Conservation (phyloP, 2,113 vertebrate genomes). For the Pituophis catenifer region DNA sequence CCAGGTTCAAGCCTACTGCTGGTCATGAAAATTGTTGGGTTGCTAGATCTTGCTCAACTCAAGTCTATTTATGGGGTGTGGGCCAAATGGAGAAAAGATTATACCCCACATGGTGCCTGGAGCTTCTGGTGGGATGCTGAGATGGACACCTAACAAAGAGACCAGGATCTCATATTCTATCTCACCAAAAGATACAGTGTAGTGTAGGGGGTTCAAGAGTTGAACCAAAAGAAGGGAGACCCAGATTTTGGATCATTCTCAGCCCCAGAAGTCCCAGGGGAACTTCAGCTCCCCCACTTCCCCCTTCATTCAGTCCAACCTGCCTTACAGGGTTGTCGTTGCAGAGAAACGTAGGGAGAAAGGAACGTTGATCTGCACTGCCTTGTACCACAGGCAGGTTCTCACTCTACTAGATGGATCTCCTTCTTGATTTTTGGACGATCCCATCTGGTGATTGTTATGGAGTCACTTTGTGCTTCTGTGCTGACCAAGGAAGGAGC, state of each 20-base stretch:
- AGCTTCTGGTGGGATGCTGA: not conserved
- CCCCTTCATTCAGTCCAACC: not conserved
- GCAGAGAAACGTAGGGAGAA: not conserved
- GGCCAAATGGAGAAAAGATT: not conserved
- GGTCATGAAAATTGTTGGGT: not conserved
- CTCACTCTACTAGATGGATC: not conserved
- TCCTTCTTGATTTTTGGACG: not conserved
- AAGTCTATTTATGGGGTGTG: not conserved
- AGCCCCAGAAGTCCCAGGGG: not conserved
- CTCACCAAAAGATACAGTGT: not conserved
- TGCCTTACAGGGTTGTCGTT: not conserved
- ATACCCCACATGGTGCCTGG: not conserved
- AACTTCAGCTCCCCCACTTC: not conserved
- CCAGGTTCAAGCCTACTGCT: not conserved
- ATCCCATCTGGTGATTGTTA: not conserved
- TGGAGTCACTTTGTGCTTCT: no score
- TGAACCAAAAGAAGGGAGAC: not conserved
- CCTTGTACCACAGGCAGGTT: not conserved
- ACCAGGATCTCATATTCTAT: not conserved
- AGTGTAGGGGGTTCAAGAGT: not conserved
- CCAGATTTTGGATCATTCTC: not conserved
- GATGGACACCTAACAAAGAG: not conserved
- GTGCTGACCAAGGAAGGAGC: not conserved
- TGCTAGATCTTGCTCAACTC: not conserved
- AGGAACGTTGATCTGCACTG: fast-evolving